A percentile compares a stretch with the other conserved stretches of the same genome.
These are phyloP conservation scores for Tortricodes alternella DNA, from an alignment of 2,888 invertebrate species.

Conservation along the genomic window DNA sequence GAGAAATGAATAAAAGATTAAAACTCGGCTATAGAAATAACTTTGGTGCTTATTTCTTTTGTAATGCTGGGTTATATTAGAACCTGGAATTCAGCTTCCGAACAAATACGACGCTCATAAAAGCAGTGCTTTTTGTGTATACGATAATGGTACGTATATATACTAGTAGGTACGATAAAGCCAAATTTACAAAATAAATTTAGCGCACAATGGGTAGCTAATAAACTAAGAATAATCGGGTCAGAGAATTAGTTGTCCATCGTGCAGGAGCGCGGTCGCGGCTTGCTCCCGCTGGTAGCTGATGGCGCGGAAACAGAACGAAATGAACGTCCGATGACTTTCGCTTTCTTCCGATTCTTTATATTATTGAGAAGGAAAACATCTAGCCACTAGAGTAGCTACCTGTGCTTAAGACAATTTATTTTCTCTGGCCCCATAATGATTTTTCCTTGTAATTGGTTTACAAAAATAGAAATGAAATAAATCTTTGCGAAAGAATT, in stretches of 20 bases:
- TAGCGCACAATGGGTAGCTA: background rate
- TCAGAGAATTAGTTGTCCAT: slow-evolving; percentile 54
- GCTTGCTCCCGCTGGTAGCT: slow-evolving; percentile 57
- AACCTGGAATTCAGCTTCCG: background rate
- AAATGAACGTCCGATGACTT: slow-evolving; percentile 78
- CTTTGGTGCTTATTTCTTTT: slow-evolving; percentile 2
- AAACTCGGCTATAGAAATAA: slow-evolving; percentile 1
- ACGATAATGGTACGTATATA: too few relatives aligned
- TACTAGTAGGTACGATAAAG: too few relatives aligned
- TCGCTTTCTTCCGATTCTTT: slow-evolving; percentile 69
- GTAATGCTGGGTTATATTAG: slow-evolving; percentile 6
- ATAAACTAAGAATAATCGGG: slow-evolving; percentile 24
- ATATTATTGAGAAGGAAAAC: slow-evolving; percentile 58
- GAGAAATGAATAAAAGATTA: slow-evolving; percentile 18
- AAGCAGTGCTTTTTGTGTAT: too few relatives aligned
- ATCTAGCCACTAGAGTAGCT: slow-evolving; percentile 49
- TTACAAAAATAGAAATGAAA: slow-evolving; percentile 20
- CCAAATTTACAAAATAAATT: background rate
- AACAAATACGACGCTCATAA: background rate
- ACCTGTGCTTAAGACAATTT: slow-evolving; percentile 54
- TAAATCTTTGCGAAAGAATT: slow-evolving; percentile 15
- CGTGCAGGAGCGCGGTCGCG: too few relatives aligned
- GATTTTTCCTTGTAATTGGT: slow-evolving; percentile 21
- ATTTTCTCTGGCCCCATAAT: slow-evolving; percentile 46
- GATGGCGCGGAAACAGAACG: slow-evolving; percentile 68